A percentile compares a stretch with the other conserved stretches of the same genome.
Conservation (phyloP, 2,113 vertebrate genomes). For the Pungitius pungitius region DNA sequence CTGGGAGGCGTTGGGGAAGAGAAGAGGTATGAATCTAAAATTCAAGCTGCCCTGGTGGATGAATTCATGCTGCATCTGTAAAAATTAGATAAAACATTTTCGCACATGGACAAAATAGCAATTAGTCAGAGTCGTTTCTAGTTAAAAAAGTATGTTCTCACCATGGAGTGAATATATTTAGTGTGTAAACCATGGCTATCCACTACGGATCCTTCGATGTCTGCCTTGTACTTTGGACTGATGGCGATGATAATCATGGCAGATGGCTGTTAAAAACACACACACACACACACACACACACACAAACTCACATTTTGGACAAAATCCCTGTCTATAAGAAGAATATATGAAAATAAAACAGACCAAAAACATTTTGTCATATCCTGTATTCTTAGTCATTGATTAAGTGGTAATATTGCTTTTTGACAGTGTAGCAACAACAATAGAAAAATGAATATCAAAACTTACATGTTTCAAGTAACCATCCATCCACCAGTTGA, state of each 20-base stretch:
- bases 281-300: constrained; percentile 2
- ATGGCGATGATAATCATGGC: constrained; percentile 91
- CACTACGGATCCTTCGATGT: constrained; percentile 85
- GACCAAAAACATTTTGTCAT: background rate
- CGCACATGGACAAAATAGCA: background rate
- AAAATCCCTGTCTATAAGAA: background rate
- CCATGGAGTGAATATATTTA: constrained; percentile 91
- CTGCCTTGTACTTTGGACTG: constrained; percentile 92
- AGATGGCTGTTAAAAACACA: constrained; percentile 79
- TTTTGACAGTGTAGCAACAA: background rate
- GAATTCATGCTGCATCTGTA: constrained; percentile 92
- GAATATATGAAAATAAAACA: background rate
- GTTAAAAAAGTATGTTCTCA: constrained; percentile 67
- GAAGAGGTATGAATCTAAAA: constrained; percentile 92
- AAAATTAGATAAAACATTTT: background rate
- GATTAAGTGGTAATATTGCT: background rate
- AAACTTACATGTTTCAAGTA: constrained; percentile 89
- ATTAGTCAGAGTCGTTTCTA: background rate
- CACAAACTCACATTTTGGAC: background rate
- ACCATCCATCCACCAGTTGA: constrained; percentile 90
- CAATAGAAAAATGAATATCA: background rate
- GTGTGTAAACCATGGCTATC: constrained; percentile 88
- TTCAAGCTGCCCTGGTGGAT: constrained; percentile 95
- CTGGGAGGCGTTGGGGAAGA: constrained; percentile 87
- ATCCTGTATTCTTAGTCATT: background rate